These are phyloP conservation scores for Andrena chrysosceles DNA, from an alignment of 2,888 invertebrate species.

Conservation along the genomic window DNA sequence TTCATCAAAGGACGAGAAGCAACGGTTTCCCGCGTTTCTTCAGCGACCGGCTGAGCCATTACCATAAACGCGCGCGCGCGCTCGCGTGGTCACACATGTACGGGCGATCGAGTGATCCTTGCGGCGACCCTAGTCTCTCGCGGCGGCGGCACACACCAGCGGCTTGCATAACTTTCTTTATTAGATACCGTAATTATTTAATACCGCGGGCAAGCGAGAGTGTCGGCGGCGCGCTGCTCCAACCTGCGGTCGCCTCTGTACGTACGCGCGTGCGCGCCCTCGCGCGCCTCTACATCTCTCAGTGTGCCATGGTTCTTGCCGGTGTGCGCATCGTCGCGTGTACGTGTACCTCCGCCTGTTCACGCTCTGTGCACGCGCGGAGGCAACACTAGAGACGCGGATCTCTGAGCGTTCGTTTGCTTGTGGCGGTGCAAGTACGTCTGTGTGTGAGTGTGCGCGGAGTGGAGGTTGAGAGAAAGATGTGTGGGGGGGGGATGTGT, in stretches of 20 bases:
- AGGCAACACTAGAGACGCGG: constrained; percentile 29
- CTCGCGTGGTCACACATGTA: not conserved
- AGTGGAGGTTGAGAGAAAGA: not conserved
- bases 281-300: not conserved
- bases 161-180: constrained; percentile 74
- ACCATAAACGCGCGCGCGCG: not conserved
- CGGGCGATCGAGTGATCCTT: constrained; percentile 36
- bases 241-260: not conserved
- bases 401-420: constrained; percentile 13
- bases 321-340: not conserved
- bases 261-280: not conserved
- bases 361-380: constrained; percentile 41
- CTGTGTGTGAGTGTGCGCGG: not conserved
- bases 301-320: too few species aligned
- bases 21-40: not conserved
- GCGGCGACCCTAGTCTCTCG: constrained; percentile 35
- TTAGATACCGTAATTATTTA: constrained; percentile 73
- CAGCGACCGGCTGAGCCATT: not conserved
- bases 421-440: not conserved
- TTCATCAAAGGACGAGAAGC: not conserved
- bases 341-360: constrained; percentile 23
- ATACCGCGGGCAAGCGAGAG: constrained; percentile 59
- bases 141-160: constrained; percentile 22
- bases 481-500: not conserved
- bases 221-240: constrained; percentile 15